A percentile compares a stretch with the other conserved stretches of the same genome.
Conservation (phyloP, 2,113 vertebrate species). For the Ondatra zibethicus region DNA sequence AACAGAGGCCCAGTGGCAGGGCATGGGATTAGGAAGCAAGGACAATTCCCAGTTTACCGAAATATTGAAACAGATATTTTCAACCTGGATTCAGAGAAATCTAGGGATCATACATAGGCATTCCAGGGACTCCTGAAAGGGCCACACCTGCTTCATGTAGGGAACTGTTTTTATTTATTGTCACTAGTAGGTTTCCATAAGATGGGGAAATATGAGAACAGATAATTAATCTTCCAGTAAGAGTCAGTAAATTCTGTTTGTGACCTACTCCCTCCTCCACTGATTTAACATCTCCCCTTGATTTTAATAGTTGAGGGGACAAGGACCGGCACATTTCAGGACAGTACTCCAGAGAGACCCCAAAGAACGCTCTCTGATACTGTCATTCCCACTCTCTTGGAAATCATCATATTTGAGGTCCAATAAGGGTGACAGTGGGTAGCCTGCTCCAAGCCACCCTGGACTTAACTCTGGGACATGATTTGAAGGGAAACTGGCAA, state of each 20-base stretch:
- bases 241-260: not conserved
- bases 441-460: not conserved
- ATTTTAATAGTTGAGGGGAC: not conserved
- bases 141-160: not conserved
- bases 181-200: not conserved
- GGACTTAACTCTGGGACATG: not conserved
- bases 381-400: not conserved
- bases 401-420: not conserved
- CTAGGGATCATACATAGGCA: not conserved
- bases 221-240: conserved; percentile 33
- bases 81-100: not conserved
- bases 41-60: not conserved
- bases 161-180: not conserved
- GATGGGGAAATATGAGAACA: conserved; percentile 1
- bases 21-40: not conserved
- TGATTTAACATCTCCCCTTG: not conserved
- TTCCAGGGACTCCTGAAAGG: not conserved
- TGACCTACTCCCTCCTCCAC: not conserved
- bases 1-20: not conserved
- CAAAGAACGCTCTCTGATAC: not conserved
- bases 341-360: fast-evolving
- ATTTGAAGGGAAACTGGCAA: not conserved
- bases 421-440: not conserved
- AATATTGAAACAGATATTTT: not conserved
- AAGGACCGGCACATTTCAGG: not conserved